A percentile compares a stretch with the other conserved stretches of the same genome.
Conservation (phyloP, 2,797 vertebrate species). For the Acomys russatus region DNA sequence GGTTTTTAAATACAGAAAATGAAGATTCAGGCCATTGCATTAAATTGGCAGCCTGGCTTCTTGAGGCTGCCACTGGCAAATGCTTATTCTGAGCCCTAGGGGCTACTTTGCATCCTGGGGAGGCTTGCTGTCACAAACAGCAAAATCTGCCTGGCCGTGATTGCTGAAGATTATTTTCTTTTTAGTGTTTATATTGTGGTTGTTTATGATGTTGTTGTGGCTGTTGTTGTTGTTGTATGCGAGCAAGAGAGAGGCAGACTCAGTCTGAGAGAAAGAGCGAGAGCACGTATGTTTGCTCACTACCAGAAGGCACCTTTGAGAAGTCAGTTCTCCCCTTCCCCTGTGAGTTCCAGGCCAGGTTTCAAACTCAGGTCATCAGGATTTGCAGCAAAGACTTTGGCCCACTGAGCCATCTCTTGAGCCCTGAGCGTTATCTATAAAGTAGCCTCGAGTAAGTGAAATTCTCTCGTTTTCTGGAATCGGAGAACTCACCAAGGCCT, state of each 20-base stretch:
- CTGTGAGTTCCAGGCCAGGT: neutral
- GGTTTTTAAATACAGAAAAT: constrained; percentile 1
- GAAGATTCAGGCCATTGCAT: constrained; percentile 32
- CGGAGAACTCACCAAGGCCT: neutral
- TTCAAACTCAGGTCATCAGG: neutral
- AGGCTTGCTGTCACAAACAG: neutral
- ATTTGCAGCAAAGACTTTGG: neutral
- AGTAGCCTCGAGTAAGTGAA: neutral
- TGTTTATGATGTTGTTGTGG: too few relatives aligned
- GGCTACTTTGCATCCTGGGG: neutral
- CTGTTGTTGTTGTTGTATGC: neutral
- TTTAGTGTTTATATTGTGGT: neutral
- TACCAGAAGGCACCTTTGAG: neutral
- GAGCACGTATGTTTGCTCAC: neutral
- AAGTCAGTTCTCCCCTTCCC: neutral
- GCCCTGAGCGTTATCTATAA: too few relatives aligned
- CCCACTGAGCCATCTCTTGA: neutral
- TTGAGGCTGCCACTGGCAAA: neutral
- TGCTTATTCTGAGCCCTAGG: neutral
- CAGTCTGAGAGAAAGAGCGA: neutral
- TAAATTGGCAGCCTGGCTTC: constrained; percentile 21
- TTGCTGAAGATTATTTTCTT: neutral
- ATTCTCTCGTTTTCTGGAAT: neutral
- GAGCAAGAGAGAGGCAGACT: neutral
- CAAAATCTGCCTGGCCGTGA: neutral